Percentiles rank a stretch among this genome's conserved stretches.
These are phyloP conservation scores for Aleiodes testaceus DNA, from an alignment of 2,888 invertebrate species.

Conservation along the genomic window DNA sequence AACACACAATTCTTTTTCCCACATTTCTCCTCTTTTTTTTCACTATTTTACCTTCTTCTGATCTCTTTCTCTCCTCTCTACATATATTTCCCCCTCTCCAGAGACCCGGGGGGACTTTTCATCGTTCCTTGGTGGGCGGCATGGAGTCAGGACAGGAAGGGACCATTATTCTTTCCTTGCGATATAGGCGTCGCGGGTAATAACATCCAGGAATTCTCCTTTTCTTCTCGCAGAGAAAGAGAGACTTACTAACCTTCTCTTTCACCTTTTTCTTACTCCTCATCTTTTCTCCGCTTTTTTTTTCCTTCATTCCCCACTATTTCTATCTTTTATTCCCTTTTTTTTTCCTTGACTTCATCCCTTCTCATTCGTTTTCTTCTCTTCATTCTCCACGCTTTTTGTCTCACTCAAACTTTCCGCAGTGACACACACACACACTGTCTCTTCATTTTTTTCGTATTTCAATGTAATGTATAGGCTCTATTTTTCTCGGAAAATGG, in stretches of 20 bases:
- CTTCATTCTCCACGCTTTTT: conserved; percentile 19
- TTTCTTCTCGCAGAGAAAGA: conserved; percentile 34
- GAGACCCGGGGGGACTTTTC: conserved; percentile 57
- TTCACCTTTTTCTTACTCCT: conserved; percentile 20
- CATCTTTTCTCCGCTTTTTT: background rate
- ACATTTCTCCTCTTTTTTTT: conserved; percentile 4
- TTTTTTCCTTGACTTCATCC: background rate
- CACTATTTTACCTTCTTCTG: conserved; percentile 33
- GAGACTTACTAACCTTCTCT: conserved; percentile 38
- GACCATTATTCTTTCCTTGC: conserved; percentile 65
- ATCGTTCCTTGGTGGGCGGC: conserved; percentile 54
- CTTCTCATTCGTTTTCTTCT: conserved; percentile 8
- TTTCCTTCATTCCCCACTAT: background rate
- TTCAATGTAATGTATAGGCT: conserved; percentile 30
- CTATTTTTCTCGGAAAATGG: conserved; percentile 37
- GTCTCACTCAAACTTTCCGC: conserved; percentile 13
- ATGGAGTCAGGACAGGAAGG: conserved; percentile 60
- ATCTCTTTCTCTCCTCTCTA: conserved; percentile 32
- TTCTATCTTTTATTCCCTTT: background rate
- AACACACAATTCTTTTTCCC: conserved; percentile 9
- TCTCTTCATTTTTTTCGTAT: conserved; percentile 37
- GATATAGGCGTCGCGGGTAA: conserved; percentile 63
- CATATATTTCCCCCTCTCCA: conserved; percentile 17
- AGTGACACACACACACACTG: conserved; percentile 16
- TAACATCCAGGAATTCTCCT: conserved; percentile 58